Percentiles rank a stretch among this genome's conserved stretches.
Conservation (phyloP, 2,888 invertebrate genomes). For the Thymelicus sylvestris region DNA sequence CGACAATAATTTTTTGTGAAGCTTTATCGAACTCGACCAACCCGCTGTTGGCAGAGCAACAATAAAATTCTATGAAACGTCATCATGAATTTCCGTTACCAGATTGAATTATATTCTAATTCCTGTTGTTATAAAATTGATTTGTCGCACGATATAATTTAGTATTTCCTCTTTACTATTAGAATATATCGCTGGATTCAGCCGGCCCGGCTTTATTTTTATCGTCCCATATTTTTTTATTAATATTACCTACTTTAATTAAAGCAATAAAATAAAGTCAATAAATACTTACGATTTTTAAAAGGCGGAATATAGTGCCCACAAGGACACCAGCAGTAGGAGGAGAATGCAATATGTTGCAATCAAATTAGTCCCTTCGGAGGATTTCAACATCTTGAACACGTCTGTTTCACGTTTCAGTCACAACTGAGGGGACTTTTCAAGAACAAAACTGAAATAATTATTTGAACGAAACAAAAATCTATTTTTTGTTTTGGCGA, state of each 20-base stretch:
- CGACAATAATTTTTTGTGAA: not conserved
- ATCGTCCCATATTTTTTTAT: too few species aligned
- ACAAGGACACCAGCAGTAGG: conserved; percentile 85
- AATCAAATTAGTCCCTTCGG: conserved; percentile 86
- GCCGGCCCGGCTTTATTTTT: not conserved
- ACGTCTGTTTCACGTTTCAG: conserved; percentile 56
- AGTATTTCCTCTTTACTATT: too few species aligned
- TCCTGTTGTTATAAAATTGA: too few species aligned
- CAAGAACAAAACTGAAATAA: conserved; percentile 55
- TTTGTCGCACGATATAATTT: too few species aligned
- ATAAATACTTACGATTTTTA: conserved; percentile 59
- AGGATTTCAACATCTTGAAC: conserved; percentile 64
- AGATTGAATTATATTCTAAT: not conserved
- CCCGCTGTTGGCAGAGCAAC: conserved; percentile 1
- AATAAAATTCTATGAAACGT: conserved; percentile 3
- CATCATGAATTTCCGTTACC: not conserved
- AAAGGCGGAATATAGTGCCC: conserved; percentile 87
- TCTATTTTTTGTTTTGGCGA: conserved; percentile 66
- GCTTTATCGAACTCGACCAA: not conserved
- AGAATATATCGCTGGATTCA: not conserved
- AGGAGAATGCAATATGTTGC: conserved; percentile 88
- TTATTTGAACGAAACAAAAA: conserved; percentile 54
- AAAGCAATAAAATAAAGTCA: conserved; percentile 3
- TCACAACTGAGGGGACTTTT: conserved; percentile 63
- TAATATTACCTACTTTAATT: too few species aligned